A percentile compares a stretch with the other conserved stretches of the same genome.
Evolutionary conservation across 2,888 invertebrate species (phyloP).

Genomic region (Linnaemya vulpina): DNA sequence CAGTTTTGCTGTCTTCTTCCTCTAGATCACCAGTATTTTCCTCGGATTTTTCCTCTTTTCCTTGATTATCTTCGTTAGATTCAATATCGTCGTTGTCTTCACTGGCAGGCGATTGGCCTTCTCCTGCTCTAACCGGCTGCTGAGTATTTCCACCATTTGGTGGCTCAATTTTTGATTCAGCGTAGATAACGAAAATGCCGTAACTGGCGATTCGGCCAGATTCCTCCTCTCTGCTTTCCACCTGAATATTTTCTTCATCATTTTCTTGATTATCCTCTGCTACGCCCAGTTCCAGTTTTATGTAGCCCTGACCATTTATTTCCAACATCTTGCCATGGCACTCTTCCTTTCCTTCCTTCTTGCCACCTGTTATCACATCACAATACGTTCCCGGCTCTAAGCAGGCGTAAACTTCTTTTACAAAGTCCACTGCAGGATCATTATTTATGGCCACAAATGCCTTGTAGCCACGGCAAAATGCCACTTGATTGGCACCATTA

Average conservation of each 20-base stretch:
- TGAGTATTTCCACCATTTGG: neutral
- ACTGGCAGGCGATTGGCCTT: neutral
- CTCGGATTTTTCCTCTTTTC: neutral
- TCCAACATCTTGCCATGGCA: slow-evolving; percentile 71
- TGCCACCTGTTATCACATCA: slow-evolving; percentile 83
- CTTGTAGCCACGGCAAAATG: slow-evolving; percentile 90
- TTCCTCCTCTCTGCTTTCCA: slow-evolving; percentile 73
- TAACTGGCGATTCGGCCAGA: slow-evolving; percentile 81
- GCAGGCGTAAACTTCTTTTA: slow-evolving; percentile 86
- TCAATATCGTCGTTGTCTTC: neutral
- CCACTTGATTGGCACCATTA: slow-evolving; percentile 90
- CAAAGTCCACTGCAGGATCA: slow-evolving; percentile 85
- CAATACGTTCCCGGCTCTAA: slow-evolving; percentile 92
- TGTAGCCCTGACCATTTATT: slow-evolving; percentile 69
- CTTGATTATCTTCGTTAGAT: neutral
- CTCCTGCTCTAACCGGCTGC: neutral
- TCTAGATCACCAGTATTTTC: neutral
- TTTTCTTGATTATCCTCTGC: slow-evolving; percentile 18
- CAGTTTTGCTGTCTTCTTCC: neutral
- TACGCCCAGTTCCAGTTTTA: slow-evolving; percentile 60
- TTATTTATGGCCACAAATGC: slow-evolving; percentile 89
- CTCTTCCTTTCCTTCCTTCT: slow-evolving; percentile 48
- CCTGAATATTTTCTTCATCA: slow-evolving; percentile 72
- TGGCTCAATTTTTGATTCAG: slow-evolving; percentile 83
- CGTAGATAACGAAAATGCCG: slow-evolving; percentile 87